Evolutionary conservation across 2,113 vertebrate species (phyloP), one percentile per base, ranked within the genome.

Genomic region (Engraulis encrasicolus): DNA sequence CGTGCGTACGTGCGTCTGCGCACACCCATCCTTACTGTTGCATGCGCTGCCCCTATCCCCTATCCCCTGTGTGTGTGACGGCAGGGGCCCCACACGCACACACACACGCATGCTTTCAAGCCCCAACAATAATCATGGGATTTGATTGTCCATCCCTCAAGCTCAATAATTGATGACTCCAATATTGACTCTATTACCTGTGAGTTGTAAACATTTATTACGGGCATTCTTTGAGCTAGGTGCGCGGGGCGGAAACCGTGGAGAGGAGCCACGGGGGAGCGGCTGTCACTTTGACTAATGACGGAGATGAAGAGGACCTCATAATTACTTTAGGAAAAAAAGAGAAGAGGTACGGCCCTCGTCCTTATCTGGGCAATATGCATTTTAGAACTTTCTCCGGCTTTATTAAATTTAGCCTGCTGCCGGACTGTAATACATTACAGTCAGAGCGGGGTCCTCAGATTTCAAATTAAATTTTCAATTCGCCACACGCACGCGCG

Each of bases 181-280:
- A 96, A 97, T 97, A 96, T 98, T 98, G 97, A 97, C 95, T 95
- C 91, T 95, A 95, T 97, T 97, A 97, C 96, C 96, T 97, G 95
- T 91, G 92, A 90, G 95, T 93, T 89, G 93, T 98, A 98, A 98
- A 98, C 97, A 98, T 98, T 97, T 95, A 97, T 95, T 95, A 95
- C 87, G 80, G 83, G 66, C 48, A 92, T 92, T 88, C 90, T 95
- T 92, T 91, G 91, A 92, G 95, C 94, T 96, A 96, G 95, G 95
- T 96, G 93, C 96, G 95, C 94, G 93, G 93, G 85, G 80, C 92
- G 93, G 92, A 95, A 93, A 92, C 93, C 94, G 87, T 91, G 91
- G 94, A 94, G 95, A 95, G 94, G 94, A 93, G 95, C 95, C 95
- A 95, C 91, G 95, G 96, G 93, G 94, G 94, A 94, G 93, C 93